Evolutionary conservation across 1,140 invertebrate genomes (phyloP).

Genomic region (Eriocheir sinensis): DNA sequence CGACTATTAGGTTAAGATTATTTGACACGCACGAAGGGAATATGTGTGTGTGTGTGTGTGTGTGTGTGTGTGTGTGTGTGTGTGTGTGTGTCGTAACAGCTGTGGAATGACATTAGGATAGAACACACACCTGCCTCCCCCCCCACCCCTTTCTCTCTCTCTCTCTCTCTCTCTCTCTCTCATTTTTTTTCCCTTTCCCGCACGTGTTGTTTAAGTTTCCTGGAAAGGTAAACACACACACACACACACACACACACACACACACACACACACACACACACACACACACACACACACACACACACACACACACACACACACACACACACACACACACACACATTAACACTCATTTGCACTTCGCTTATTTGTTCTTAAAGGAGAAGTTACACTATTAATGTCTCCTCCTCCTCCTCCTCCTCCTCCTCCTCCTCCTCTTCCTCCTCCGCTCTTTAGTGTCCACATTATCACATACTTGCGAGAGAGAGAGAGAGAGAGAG

Average conservation of each 20-base stretch:
- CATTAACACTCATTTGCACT: neutral
- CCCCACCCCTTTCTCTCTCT: slow-evolving; percentile 32
- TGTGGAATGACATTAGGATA: neutral
- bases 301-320: slow-evolving; percentile 1
- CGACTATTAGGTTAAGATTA: slow-evolving; percentile 10
- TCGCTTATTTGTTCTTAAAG: neutral
- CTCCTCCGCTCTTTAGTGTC: neutral
- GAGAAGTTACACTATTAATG: neutral
- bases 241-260: slow-evolving; percentile 13
- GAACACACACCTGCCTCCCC: neutral
- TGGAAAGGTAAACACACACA: neutral
- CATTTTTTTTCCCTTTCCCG: slow-evolving; percentile 8
- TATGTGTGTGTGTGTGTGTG: slow-evolving; percentile 23
- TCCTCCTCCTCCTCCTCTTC: neutral
- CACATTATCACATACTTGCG: neutral
- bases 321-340: slow-evolving; percentile 1
- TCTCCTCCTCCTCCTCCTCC: neutral
- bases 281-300: slow-evolving; percentile 22
- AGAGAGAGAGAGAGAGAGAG: neutral
- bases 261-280: slow-evolving; percentile 22
- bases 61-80: slow-evolving; percentile 22
- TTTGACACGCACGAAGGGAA: too few relatives aligned
- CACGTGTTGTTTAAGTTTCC: too few relatives aligned
- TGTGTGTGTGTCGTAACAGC: neutral
- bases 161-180: slow-evolving; percentile 26